These are phyloP conservation scores for Pygathrix nemaeus DNA, from an alignment of 2,113 vertebrate genomes.

Conservation along the genomic window DNA sequence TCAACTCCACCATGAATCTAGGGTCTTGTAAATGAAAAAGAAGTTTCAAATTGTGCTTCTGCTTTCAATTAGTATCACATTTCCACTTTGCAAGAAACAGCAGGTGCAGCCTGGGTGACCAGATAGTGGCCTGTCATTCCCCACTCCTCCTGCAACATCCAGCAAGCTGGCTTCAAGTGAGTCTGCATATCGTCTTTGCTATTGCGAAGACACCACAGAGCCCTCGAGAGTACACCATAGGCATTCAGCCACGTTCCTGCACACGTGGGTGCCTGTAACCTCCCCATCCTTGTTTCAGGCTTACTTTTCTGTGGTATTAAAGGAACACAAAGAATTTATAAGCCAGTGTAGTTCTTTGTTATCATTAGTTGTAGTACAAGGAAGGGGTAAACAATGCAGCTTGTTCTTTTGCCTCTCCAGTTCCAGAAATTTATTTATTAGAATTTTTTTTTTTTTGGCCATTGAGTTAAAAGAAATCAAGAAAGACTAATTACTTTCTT, in stretches of 20 bases:
- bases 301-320: neutral
- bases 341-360: neutral
- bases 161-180: neutral
- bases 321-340: neutral
- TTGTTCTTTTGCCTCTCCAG: neutral
- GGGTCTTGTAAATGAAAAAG: neutral
- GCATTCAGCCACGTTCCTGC: neutral
- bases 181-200: neutral
- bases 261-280: neutral
- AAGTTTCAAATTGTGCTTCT: neutral
- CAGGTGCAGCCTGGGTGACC: accelerated
- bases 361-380: neutral
- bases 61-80: accelerated
- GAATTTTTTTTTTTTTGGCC: neutral
- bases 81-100: neutral
- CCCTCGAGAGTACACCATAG: accelerated
- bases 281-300: neutral
- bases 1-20: neutral
- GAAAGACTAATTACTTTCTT: slow-evolving; percentile 33
- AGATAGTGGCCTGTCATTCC: accelerated
- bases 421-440: slow-evolving; percentile 42
- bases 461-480: slow-evolving; percentile 31
- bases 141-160: neutral
- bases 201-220: neutral
- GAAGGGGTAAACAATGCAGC: neutral